Evolutionary conservation across 2,113 vertebrate species (phyloP).

Genomic region (Cisticola juncidis): DNA sequence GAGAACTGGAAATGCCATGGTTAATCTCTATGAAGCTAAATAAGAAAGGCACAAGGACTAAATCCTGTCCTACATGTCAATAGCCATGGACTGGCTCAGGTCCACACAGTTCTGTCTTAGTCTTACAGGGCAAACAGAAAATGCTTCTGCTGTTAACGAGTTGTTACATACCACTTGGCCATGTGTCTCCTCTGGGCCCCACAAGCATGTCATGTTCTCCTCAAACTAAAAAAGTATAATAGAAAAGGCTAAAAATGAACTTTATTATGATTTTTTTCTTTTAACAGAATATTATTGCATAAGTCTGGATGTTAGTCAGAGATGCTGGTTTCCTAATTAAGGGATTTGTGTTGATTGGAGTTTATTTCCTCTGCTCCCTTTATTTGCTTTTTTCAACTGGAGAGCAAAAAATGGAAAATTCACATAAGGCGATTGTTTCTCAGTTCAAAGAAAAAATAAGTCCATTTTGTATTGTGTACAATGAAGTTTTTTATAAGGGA

Average conservation of each 20-base stretch:
- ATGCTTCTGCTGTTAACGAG: neutral
- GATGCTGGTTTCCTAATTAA: neutral
- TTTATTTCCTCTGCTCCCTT: neutral
- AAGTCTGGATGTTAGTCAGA: neutral
- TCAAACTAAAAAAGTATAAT: neutral
- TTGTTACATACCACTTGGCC: neutral
- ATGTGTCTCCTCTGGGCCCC: neutral
- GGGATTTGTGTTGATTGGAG: neutral
- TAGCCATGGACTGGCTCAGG: rapidly evolving
- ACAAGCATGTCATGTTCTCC: rapidly evolving
- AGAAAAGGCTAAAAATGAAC: neutral
- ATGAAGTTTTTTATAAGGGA: neutral
- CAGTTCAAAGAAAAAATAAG: neutral
- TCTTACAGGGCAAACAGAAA: neutral
- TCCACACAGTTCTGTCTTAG: neutral
- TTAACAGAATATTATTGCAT: neutral
- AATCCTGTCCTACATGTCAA: neutral
- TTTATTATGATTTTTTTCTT: neutral
- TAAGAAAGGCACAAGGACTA: neutral
- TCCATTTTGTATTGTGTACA: neutral
- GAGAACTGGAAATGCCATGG: neutral
- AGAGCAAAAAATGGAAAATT: neutral
- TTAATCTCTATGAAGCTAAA: neutral
- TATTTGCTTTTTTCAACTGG: neutral
- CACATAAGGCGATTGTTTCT: neutral